These are phyloP conservation scores for Drosophila pseudoananassae DNA, from an alignment of 1,140 invertebrate genomes.

Conservation along the genomic window DNA sequence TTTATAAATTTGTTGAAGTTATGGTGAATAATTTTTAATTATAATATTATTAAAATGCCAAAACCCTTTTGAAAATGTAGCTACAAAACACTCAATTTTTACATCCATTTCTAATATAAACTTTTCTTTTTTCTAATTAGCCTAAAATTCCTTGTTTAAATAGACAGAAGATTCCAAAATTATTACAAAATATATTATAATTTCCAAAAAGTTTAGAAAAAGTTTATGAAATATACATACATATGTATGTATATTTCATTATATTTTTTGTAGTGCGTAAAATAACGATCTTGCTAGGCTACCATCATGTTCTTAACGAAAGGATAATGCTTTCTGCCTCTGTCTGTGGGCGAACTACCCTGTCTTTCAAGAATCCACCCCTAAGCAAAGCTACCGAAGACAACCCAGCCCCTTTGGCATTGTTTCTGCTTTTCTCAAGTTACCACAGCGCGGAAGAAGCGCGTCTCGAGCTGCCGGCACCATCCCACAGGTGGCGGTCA, in stretches of 20 bases:
- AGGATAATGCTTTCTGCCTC: neutral
- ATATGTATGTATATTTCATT: too few relatives aligned
- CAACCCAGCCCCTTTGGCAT: constrained; percentile 16
- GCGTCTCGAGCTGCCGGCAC: constrained; percentile 21
- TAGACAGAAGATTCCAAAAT: too few relatives aligned
- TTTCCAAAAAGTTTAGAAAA: too few relatives aligned
- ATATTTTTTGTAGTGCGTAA: too few relatives aligned
- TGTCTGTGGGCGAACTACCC: constrained; percentile 40
- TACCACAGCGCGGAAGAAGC: constrained; percentile 41
- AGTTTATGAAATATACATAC: too few relatives aligned
- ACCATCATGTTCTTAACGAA: neutral
- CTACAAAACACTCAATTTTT: too few relatives aligned
- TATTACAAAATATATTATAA: too few relatives aligned
- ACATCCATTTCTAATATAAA: too few relatives aligned
- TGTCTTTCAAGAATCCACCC: constrained; percentile 49
- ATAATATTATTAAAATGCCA: too few relatives aligned
- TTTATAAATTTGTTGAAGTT: neutral
- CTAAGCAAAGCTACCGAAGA: constrained; percentile 36
- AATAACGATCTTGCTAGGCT: neutral
- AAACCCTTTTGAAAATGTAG: too few relatives aligned
- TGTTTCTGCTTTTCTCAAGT: constrained; percentile 13
- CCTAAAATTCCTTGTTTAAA: too few relatives aligned
- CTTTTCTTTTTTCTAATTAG: too few relatives aligned
- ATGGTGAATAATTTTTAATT: neutral
- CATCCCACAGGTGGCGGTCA: constrained; percentile 56